phyloP scores from a whole-genome alignment of 2,797 vertebrate genomes.

The Monodelphis domestica region DNA sequence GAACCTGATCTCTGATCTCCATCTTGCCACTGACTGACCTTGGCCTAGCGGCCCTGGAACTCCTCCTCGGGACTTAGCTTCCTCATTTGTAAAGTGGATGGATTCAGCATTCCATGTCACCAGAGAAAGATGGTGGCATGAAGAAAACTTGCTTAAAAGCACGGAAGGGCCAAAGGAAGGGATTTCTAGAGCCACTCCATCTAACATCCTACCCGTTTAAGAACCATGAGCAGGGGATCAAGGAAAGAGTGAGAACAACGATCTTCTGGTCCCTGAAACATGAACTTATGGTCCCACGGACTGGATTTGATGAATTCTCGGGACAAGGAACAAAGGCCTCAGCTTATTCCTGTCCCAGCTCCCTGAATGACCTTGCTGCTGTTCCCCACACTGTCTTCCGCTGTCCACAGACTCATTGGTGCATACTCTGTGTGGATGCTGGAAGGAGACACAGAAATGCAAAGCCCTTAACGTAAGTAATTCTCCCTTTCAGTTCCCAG shows the following conservation, averaged over 20 bases:
- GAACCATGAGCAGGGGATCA: background rate
- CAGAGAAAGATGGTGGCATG: too few relatives aligned
- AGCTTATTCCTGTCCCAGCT: background rate
- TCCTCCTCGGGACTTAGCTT: background rate
- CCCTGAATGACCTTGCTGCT: background rate
- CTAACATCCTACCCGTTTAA: background rate
- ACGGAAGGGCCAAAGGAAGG: background rate
- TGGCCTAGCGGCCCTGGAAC: background rate
- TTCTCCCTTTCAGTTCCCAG: slow-evolving; percentile 91
- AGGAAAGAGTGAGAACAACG: background rate
- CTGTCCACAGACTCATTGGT: background rate
- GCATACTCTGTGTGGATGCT: slow-evolving; percentile 89
- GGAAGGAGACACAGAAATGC: slow-evolving; percentile 90
- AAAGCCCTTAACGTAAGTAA: slow-evolving; percentile 89
- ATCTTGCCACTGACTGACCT: background rate
- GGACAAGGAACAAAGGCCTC: background rate
- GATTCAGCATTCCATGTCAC: background rate
- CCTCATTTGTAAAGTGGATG: background rate
- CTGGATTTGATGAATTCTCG: background rate
- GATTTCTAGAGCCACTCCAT: background rate
- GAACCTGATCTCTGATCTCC: background rate
- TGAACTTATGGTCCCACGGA: background rate
- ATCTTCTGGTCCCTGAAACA: background rate
- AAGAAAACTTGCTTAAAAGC: background rate
- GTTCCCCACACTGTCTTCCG: background rate